Evolutionary conservation across 2,113 vertebrate species (phyloP).

Genomic region (Python bivittatus): DNA sequence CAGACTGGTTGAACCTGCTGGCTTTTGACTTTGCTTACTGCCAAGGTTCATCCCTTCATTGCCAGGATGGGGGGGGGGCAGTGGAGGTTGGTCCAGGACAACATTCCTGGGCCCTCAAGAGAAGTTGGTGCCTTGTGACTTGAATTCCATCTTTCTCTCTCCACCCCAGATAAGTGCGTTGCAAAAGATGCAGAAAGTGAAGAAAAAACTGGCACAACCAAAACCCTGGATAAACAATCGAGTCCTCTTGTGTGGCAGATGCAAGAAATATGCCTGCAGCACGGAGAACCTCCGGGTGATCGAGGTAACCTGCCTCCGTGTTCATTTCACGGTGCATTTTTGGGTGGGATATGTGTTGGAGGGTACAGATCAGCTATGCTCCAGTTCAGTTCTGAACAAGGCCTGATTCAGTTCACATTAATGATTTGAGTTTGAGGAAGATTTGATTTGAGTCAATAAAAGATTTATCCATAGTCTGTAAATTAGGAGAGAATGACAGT

Average conservation of each 20-base stretch:
- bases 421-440: not conserved
- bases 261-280: slow-evolving; percentile 67
- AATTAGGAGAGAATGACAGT: not conserved
- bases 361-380: not conserved
- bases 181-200: slow-evolving; percentile 67
- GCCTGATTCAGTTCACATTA: not conserved
- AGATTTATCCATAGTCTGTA: not conserved
- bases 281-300: slow-evolving; percentile 71
- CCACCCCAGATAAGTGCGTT: slow-evolving; percentile 48
- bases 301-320: slow-evolving; percentile 56
- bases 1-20: not conserved
- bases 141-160: slow-evolving; percentile 9
- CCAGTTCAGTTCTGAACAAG: not conserved
- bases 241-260: slow-evolving; percentile 70
- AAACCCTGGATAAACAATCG: slow-evolving; percentile 45
- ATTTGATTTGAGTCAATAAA: not conserved
- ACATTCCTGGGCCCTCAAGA: not conserved
- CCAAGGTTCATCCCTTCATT: not conserved
- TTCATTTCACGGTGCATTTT: not conserved
- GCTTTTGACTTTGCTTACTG: not conserved
- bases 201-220: slow-evolving; percentile 31
- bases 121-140: not conserved
- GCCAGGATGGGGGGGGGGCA: not conserved
- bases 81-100: not conserved
- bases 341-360: not conserved